Evolutionary conservation across 2,888 invertebrate genomes (phyloP), one percentile per base, ranked within the genome.

Genomic region (Leptothorax acervorum): DNA sequence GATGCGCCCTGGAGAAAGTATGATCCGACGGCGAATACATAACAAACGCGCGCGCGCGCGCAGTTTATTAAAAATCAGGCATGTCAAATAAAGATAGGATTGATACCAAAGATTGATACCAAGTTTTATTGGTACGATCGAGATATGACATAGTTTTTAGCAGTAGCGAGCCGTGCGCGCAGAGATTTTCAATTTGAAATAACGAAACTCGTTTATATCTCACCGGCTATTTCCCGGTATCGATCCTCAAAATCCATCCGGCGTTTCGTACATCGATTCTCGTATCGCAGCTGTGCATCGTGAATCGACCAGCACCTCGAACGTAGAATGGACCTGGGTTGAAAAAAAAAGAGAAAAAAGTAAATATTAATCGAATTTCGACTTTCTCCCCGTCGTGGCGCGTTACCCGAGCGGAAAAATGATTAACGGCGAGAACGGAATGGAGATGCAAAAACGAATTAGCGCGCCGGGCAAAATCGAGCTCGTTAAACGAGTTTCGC

Each of bases 401-500:
- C 74, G 79, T 81, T 81, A 81, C 74, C 79, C 79, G 74, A 81
- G 74, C 60, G 79, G 79, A 81, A 81, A 81, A 81, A 81, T 81
- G 79, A 81, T 81, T 81, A 81, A 81, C 79, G 75, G 79, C 74
- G 79, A 48, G 79, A 81, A 74, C 74, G 79, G 79, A 81, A 81
- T 81, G 74, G 74, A 81, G 79, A 81, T 81, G 79, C 79, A 81
- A 81, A 81, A 81, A 81, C 60, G 79, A 73, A 81, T 81, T 81
- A 81, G 73, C 74, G 79, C 79, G 74, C 74, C 79, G 31, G 35
- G 60, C 79, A 81, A 81, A 81, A 81, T 81, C 79, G 74, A 81
- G 74, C 79, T 81, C 79, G 79, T 81, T 81, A 81, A 81, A 81
- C 75, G 74, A 81, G 79, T 81, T 81, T 81, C 74, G 79, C 79